phyloP scores from a whole-genome alignment of 2,888 invertebrate species.

The Cacoxenus indagator region DNA sequence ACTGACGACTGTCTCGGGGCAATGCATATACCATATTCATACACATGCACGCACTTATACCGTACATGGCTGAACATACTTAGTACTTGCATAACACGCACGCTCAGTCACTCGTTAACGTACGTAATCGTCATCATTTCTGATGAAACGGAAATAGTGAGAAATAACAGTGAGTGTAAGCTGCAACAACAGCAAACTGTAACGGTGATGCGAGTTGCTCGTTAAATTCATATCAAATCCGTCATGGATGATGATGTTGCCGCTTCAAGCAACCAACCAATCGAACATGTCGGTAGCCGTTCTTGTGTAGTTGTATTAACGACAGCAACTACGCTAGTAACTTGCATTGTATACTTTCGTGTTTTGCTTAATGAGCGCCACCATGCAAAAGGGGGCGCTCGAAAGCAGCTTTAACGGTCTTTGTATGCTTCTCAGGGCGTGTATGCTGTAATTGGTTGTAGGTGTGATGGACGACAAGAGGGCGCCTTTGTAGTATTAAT shows the following conservation, averaged over 20 bases:
- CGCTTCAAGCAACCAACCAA: neutral
- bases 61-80: too few species aligned
- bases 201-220: neutral
- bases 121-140: neutral
- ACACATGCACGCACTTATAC: neutral
- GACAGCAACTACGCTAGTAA: neutral
- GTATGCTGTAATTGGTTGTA: too few species aligned
- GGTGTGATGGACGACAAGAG: too few species aligned
- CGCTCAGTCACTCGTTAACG: neutral
- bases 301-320: neutral
- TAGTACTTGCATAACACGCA: neutral
- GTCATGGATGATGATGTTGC: neutral
- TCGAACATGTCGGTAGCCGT: neutral
- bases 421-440: too few species aligned
- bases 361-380: neutral
- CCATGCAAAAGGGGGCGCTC: too few species aligned
- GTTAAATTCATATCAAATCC: conserved; percentile 1
- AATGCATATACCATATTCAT: neutral
- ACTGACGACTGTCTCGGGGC: too few species aligned
- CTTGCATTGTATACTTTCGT: neutral
- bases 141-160: neutral
- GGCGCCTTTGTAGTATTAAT: too few species aligned
- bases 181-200: neutral
- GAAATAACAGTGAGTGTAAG: too few species aligned
- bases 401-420: too few species aligned